These are phyloP conservation scores for Tragulus kanchil DNA, from an alignment of 2,113 vertebrate species.

Conservation along the genomic window DNA sequence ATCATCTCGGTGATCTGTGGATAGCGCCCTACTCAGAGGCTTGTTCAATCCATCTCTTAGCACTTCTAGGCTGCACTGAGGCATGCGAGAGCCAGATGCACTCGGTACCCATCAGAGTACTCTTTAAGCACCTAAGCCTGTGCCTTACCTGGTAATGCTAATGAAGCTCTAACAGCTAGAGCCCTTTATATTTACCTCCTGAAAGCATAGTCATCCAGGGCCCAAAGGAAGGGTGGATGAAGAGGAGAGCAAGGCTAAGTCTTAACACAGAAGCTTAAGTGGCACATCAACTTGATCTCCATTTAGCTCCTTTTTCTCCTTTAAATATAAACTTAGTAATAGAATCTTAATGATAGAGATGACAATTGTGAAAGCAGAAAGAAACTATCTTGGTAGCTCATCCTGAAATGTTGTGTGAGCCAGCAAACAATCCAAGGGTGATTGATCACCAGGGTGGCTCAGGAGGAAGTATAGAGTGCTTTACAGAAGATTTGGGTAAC, in stretches of 20 bases:
- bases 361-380: not conserved
- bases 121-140: not conserved
- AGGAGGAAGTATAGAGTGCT: not conserved
- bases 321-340: not conserved
- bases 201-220: not conserved
- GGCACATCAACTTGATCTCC: not conserved
- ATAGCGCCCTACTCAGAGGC: not conserved
- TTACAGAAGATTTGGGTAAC: not conserved
- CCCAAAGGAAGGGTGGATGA: not conserved
- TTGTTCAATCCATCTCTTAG: not conserved
- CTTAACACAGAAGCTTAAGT: not conserved
- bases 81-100: not conserved
- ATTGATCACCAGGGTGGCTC: not conserved
- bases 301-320: not conserved
- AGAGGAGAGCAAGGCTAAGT: not conserved
- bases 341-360: not conserved
- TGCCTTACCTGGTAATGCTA: not conserved
- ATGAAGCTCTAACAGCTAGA: fast-evolving
- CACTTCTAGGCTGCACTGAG: not conserved
- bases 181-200: not conserved
- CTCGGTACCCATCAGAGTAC: not conserved
- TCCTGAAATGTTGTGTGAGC: not conserved
- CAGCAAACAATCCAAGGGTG: not conserved
- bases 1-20: not conserved
- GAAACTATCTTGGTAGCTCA: not conserved